A percentile compares a stretch with the other conserved stretches of the same genome.
These are phyloP conservation scores for Phrynocephalus vlangalii DNA, from an alignment of 2,797 vertebrate species.

Conservation along the genomic window DNA sequence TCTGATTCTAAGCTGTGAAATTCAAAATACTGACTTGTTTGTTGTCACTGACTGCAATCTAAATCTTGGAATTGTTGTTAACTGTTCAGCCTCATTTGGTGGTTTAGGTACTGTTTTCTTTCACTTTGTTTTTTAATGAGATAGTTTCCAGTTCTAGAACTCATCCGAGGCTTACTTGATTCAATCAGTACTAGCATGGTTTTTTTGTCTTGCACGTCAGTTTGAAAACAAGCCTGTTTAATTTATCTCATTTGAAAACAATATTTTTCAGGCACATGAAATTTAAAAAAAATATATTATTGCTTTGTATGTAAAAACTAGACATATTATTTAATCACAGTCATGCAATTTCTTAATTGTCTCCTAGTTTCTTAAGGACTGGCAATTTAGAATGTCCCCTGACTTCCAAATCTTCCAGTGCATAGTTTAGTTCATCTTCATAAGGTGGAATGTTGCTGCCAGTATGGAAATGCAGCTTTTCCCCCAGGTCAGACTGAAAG, in stretches of 20 bases:
- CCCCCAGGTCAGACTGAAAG: neutral
- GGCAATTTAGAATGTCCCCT: neutral
- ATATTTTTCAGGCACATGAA: neutral
- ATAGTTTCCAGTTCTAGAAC: neutral
- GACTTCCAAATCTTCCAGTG: neutral
- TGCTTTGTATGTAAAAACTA: neutral
- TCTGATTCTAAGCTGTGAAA: neutral
- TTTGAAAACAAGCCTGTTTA: neutral
- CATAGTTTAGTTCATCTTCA: neutral
- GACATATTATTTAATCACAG: neutral
- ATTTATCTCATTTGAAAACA: neutral
- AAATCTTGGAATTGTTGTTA: neutral
- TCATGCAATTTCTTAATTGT: neutral
- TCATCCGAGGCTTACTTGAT: neutral
- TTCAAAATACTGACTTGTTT: neutral
- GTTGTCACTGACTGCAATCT: neutral
- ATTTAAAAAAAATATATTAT: neutral
- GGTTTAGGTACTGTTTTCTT: neutral
- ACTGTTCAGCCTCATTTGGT: neutral
- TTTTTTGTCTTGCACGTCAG: neutral
- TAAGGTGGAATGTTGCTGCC: neutral
- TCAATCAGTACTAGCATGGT: neutral
- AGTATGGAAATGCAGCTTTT: neutral
- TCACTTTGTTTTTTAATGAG: neutral
- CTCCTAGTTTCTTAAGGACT: neutral